Evolutionary conservation across 2,113 vertebrate species (phyloP).

Genomic region (Corapipo altera): DNA sequence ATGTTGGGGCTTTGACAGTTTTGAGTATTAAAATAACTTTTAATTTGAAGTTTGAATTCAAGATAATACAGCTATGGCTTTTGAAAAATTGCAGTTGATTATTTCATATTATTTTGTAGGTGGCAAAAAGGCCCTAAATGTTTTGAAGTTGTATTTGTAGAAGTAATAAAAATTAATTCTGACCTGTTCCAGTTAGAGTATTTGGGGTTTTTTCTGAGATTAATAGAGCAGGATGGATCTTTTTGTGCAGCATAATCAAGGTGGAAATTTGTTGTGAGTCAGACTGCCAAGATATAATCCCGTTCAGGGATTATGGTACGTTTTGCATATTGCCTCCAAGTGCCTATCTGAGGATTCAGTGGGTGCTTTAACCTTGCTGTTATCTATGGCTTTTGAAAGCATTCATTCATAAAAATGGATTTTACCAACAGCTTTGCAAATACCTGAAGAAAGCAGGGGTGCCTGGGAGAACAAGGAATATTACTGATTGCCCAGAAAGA

Average conservation of each 20-base stretch:
- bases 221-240: background rate
- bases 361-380: background rate
- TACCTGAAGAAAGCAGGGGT: background rate
- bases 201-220: background rate
- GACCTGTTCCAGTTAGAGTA: background rate
- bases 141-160: background rate
- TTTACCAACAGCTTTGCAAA: background rate
- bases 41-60: background rate
- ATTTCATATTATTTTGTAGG: background rate
- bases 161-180: background rate
- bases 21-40: background rate
- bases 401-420: background rate
- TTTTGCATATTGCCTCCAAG: background rate
- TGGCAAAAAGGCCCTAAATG: background rate
- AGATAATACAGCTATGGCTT: background rate
- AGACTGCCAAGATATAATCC: background rate
- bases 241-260: background rate
- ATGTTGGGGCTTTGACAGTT: background rate
- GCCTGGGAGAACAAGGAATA: background rate
- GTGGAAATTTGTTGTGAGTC: background rate
- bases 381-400: background rate
- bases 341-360: background rate
- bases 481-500: background rate
- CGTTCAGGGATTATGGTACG: background rate
- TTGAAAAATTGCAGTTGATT: background rate